Percentiles rank a stretch among this genome's conserved stretches.
phyloP scores from a whole-genome alignment of 2,113 vertebrate genomes.

The Electrona antarctica region DNA sequence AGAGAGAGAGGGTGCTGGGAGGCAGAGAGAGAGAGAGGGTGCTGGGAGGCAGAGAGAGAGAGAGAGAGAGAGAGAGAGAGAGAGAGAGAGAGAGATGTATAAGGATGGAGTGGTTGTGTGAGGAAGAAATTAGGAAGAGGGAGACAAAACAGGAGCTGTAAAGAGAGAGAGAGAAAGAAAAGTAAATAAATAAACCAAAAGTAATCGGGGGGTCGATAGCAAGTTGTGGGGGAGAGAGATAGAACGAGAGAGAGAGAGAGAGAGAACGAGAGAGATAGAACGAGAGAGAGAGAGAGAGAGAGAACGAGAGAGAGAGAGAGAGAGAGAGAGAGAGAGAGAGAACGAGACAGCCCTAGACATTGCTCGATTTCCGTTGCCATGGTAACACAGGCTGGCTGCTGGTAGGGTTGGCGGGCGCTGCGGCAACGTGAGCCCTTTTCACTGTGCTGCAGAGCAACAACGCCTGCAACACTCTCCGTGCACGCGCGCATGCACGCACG shows the following conservation, averaged over 20 bases:
- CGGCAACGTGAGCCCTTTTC: slow-evolving; percentile 77
- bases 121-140: background rate
- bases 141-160: background rate
- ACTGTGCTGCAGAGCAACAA: slow-evolving; percentile 71
- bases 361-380: slow-evolving; percentile 82
- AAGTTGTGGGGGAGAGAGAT: background rate
- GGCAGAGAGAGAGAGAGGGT: background rate
- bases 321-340: slow-evolving; percentile 36
- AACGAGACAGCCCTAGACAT: slow-evolving; percentile 64
- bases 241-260: background rate
- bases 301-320: slow-evolving; percentile 19
- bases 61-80: slow-evolving; percentile 9
- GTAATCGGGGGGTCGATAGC: background rate
- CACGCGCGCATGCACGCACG: slow-evolving; percentile 50
- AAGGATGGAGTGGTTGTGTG: background rate
- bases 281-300: slow-evolving; percentile 35
- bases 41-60: slow-evolving; percentile 11
- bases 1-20: background rate
- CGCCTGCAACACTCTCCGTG: slow-evolving; percentile 65
- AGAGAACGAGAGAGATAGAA: background rate
- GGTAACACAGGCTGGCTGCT: slow-evolving; percentile 81
- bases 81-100: slow-evolving; percentile 4
- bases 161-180: background rate
- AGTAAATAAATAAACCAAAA: background rate
- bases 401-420: slow-evolving; percentile 78